Conservation (phyloP, 2,113 vertebrate species). For the Callaeas wilsoni region DNA sequence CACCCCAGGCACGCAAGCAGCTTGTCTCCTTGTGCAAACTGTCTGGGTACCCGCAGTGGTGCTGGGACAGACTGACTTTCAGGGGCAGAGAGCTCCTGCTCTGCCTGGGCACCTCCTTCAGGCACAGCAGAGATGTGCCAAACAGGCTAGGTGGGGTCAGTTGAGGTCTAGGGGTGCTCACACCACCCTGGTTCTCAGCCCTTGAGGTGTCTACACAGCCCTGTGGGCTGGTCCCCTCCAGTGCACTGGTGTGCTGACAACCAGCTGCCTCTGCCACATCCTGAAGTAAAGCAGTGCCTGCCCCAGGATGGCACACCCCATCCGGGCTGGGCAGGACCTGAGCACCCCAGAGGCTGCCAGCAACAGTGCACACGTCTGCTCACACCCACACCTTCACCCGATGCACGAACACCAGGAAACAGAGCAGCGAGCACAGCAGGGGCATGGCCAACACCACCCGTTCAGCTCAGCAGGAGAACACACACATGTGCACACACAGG, state of each 20-base stretch:
- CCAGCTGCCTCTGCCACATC: neutral
- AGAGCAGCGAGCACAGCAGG: neutral
- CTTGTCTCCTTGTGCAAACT: neutral
- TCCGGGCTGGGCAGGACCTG: neutral
- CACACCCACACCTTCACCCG: neutral
- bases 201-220: neutral
- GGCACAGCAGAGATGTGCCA: neutral
- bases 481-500: fast-evolving
- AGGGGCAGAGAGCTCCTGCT: neutral
- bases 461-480: neutral
- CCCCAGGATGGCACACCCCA: neutral
- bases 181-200: neutral
- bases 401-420: neutral
- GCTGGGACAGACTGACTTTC: neutral
- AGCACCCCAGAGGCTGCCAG: neutral
- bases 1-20: neutral
- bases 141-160: neutral
- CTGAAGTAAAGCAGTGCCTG: neutral
- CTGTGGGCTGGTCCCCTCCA: too few relatives aligned
- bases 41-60: neutral
- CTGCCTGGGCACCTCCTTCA: neutral
- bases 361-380: neutral
- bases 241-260: fast-evolving
- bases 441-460: fast-evolving
- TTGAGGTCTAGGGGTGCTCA: neutral